phyloP scores from a whole-genome alignment of 1,140 invertebrate species.

The Vollenhovia emeryi region DNA sequence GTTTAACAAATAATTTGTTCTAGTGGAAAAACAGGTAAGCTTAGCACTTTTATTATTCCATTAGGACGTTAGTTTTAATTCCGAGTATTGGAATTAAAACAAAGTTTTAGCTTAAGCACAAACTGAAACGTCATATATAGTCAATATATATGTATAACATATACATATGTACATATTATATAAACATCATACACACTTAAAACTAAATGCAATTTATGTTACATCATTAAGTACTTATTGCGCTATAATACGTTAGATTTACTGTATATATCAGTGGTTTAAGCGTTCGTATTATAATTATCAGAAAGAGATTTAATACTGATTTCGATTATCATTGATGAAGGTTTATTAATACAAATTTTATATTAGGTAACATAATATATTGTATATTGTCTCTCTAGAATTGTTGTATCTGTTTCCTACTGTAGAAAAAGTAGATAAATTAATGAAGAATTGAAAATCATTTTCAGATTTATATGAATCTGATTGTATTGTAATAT shows the following conservation, averaged over 20 bases:
- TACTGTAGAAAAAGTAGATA: background rate
- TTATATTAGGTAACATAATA: background rate
- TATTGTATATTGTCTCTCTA: no score
- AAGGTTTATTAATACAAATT: conserved; percentile 15
- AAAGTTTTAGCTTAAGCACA: background rate
- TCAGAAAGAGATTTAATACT: background rate
- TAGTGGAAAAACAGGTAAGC: background rate
- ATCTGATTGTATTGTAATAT: background rate
- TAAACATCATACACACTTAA: no score
- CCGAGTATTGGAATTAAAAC: background rate
- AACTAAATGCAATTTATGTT: background rate
- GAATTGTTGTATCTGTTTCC: background rate
- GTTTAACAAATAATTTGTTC: background rate
- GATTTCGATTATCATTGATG: conserved; percentile 11
- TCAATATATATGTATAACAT: background rate
- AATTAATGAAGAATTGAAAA: conserved; percentile 12
- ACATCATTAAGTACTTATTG: background rate
- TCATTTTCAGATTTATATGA: background rate
- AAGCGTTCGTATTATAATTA: background rate
- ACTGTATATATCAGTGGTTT: background rate
- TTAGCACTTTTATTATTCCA: background rate
- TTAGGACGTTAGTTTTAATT: no score
- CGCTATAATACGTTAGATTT: background rate
- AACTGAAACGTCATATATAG: background rate
- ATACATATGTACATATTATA: no score